These are phyloP conservation scores for Diaprepes abbreviatus DNA, from an alignment of 2,888 invertebrate species.

Conservation along the genomic window DNA sequence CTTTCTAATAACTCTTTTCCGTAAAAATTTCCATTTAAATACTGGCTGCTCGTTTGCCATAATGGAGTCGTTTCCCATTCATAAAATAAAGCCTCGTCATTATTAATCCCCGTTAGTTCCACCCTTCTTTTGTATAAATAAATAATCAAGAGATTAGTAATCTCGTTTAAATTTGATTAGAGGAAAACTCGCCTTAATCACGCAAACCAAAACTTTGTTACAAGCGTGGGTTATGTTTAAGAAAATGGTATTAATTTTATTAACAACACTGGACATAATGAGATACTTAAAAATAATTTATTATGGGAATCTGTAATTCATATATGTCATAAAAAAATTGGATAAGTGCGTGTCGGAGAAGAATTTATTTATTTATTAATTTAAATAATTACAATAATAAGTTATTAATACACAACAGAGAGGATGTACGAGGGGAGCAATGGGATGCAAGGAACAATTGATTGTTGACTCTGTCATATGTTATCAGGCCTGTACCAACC, in stretches of 20 bases:
- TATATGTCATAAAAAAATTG: too few relatives aligned
- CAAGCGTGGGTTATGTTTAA: neutral
- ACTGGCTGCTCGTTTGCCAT: neutral
- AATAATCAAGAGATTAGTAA: conserved; percentile 2
- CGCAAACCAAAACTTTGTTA: neutral
- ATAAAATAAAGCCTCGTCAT: conserved; percentile 1
- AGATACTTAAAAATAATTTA: too few relatives aligned
- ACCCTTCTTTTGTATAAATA: conserved; percentile 5
- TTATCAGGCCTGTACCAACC: too few relatives aligned
- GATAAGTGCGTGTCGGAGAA: too few relatives aligned
- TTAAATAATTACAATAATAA: too few relatives aligned
- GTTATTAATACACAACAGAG: too few relatives aligned
- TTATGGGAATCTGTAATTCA: too few relatives aligned
- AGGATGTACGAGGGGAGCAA: too few relatives aligned
- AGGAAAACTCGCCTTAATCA: neutral
- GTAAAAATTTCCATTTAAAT: conserved; percentile 11
- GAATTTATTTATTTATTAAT: too few relatives aligned
- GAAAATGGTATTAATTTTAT: neutral
- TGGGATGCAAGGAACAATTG: too few relatives aligned
- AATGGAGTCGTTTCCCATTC: neutral
- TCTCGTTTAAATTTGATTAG: conserved; percentile 11
- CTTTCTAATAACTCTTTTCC: neutral
- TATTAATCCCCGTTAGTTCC: neutral
- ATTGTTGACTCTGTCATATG: too few relatives aligned
- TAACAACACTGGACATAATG: too few relatives aligned